phyloP scores from a whole-genome alignment of 2,888 invertebrate species.

The Tenthredo scrophulariae region DNA sequence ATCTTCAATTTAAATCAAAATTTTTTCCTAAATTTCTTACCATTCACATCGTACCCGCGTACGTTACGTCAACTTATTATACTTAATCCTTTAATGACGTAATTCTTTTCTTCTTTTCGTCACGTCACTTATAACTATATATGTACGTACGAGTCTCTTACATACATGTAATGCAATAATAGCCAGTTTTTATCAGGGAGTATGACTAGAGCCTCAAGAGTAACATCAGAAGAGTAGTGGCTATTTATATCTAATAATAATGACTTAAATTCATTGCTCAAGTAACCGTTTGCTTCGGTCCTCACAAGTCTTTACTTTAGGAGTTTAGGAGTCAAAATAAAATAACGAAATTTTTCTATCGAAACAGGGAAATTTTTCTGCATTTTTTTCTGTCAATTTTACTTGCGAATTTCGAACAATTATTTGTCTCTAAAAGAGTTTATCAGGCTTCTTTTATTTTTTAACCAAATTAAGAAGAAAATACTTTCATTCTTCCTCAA shows the following conservation, averaged over 20 bases:
- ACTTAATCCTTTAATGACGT: conserved; percentile 26
- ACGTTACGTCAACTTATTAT: neutral
- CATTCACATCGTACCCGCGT: neutral
- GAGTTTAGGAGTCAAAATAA: neutral
- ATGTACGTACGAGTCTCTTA: neutral
- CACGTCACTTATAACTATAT: conserved; percentile 7
- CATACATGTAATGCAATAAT: conserved; percentile 14
- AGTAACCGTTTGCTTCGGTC: neutral
- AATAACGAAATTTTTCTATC: neutral
- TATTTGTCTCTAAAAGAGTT: neutral
- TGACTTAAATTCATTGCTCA: conserved; percentile 43
- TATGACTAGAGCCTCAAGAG: neutral
- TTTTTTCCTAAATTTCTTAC: neutral
- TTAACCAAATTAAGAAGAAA: no score
- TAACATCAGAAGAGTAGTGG: conserved; percentile 11
- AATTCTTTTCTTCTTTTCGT: conserved; percentile 13
- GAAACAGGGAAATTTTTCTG: neutral
- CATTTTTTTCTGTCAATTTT: neutral
- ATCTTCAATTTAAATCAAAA: neutral
- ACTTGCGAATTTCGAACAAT: neutral
- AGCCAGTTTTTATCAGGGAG: conserved; percentile 2
- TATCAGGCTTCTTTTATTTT: no score
- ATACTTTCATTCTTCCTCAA: no score
- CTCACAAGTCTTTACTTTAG: neutral
- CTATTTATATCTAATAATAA: conserved; percentile 48